Conservation (phyloP, 2,797 vertebrate genomes). For the Fratercula arctica region DNA sequence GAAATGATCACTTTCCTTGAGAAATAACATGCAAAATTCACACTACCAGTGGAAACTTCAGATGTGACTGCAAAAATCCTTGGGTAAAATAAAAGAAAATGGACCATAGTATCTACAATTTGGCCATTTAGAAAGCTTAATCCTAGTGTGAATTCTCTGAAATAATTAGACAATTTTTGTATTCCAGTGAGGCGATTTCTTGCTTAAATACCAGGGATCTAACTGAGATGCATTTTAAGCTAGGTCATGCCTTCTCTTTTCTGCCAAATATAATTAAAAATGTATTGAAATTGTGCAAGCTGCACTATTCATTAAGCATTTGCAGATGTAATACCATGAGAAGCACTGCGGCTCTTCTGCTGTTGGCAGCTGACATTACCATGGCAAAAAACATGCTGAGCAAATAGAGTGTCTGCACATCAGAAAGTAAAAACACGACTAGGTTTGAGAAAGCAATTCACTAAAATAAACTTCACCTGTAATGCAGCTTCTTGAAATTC, state of each 20-base stretch:
- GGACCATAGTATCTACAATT: background rate
- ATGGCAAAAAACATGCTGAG: constrained; percentile 25
- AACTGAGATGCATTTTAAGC: constrained; percentile 36
- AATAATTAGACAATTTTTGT: background rate
- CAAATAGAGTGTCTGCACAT: background rate
- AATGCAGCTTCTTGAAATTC: background rate
- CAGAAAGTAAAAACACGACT: background rate
- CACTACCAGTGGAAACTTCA: background rate
- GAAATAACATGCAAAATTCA: background rate
- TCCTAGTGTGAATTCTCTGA: background rate
- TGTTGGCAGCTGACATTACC: background rate
- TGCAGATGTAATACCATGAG: constrained; percentile 16
- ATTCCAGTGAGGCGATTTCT: background rate
- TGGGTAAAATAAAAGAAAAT: background rate
- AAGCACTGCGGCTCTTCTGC: background rate
- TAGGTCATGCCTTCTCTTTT: constrained; percentile 45
- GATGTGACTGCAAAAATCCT: background rate
- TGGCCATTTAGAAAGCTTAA: background rate
- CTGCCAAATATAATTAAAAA: constrained; percentile 53
- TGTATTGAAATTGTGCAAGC: constrained; percentile 33
- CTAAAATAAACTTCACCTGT: background rate
- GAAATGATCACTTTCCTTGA: background rate
- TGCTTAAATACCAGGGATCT: background rate
- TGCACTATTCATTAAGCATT: constrained; percentile 36
- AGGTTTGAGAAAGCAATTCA: background rate